A percentile compares a stretch with the other conserved stretches of the same genome.
Evolutionary conservation across 2,888 invertebrate species (phyloP).

Genomic region (Dexiosoma caninum): DNA sequence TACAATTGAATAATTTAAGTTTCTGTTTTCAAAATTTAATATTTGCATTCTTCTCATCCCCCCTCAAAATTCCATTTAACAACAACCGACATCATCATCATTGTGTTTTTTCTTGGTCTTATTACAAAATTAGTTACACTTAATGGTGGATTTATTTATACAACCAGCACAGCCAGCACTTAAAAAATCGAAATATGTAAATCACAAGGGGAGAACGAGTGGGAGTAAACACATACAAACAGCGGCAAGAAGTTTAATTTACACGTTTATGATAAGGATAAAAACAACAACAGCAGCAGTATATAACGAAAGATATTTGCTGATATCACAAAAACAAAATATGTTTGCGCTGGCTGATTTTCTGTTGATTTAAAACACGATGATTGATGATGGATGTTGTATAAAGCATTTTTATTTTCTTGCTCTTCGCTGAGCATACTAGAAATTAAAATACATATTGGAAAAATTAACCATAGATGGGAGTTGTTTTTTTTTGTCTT

Average conservation of each 20-base stretch:
- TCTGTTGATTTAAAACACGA: slow-evolving; percentile 53
- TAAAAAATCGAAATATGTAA: slow-evolving; percentile 31
- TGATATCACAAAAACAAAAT: slow-evolving; percentile 45
- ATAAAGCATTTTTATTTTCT: neutral
- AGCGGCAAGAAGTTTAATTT: slow-evolving; percentile 41
- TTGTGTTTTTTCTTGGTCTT: neutral
- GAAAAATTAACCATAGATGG: slow-evolving; percentile 25
- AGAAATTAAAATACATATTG: slow-evolving; percentile 33
- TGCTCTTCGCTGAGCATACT: neutral
- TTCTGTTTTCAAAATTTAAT: neutral
- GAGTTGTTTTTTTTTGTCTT: too few relatives aligned
- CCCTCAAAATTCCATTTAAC: neutral
- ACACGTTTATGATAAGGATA: slow-evolving; percentile 25
- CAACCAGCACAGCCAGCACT: slow-evolving; percentile 9
- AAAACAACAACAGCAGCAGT: neutral
- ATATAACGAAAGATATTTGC: slow-evolving; percentile 37
- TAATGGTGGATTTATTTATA: slow-evolving; percentile 51
- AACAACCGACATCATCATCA: slow-evolving; percentile 1
- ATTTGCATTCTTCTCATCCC: neutral
- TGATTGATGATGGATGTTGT: slow-evolving; percentile 62
- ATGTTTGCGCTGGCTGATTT: slow-evolving; percentile 47
- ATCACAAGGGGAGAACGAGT: neutral
- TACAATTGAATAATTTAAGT: neutral
- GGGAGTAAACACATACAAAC: neutral
- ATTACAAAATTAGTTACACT: slow-evolving; percentile 56